Percentiles rank a stretch among this genome's conserved stretches.
These are phyloP conservation scores for Lutjanus erythropterus DNA, from an alignment of 2,113 vertebrate species.

Conservation along the genomic window DNA sequence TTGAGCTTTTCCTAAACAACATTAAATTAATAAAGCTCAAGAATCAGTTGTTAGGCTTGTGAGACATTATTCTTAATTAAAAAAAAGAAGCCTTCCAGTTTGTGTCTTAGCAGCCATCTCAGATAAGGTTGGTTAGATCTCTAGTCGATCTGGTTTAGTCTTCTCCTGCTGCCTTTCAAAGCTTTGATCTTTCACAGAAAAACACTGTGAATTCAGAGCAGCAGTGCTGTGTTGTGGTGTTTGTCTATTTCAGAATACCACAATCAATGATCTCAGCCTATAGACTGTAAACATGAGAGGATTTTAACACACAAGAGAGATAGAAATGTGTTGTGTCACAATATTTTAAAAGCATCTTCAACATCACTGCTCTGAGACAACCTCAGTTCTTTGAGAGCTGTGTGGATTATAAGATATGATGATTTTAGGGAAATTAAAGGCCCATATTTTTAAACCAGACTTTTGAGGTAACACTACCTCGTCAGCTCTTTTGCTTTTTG, in stretches of 20 bases:
- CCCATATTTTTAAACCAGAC: not conserved
- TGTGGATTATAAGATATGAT: too few relatives aligned
- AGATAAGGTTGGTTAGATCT: not conserved
- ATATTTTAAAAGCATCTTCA: not conserved
- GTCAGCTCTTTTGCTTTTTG: too few relatives aligned
- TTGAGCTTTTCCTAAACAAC: not conserved
- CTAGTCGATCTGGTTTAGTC: not conserved
- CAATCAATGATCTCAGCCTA: too few relatives aligned
- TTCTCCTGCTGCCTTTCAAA: not conserved
- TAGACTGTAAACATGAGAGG: too few relatives aligned
- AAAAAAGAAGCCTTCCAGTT: not conserved
- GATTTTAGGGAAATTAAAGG: not conserved
- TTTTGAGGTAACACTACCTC: too few relatives aligned
- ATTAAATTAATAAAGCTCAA: too few relatives aligned
- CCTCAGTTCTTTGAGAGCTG: not conserved
- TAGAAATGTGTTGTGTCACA: too few relatives aligned
- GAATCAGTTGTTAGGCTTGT: not conserved
- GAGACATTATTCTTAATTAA: not conserved
- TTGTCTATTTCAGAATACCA: too few relatives aligned
- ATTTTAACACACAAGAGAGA: too few relatives aligned
- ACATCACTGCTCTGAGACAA: not conserved
- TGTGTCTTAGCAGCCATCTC: not conserved
- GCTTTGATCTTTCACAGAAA: not conserved
- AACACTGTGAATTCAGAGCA: too few relatives aligned
- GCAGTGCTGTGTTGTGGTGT: too few relatives aligned